Evolutionary conservation across 2,797 vertebrate genomes (phyloP).

Genomic region (Poliocrania exsul): DNA sequence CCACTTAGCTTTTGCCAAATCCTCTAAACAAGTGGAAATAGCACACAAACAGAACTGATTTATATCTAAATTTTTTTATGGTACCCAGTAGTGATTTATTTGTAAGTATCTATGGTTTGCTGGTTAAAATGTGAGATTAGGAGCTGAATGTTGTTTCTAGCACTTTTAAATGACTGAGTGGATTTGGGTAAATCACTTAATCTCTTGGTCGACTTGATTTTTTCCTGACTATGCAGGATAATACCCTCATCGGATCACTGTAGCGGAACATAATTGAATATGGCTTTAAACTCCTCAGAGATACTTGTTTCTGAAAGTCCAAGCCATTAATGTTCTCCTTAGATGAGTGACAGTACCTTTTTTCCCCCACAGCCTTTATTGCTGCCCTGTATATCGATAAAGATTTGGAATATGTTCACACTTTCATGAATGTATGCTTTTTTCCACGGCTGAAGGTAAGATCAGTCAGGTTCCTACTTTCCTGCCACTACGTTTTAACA

Average conservation of each 20-base stretch:
- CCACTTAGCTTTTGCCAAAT: slow-evolving; percentile 32
- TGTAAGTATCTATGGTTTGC: neutral
- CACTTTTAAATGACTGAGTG: slow-evolving; percentile 16
- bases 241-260: neutral
- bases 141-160: neutral
- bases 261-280: neutral
- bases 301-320: slow-evolving; percentile 1
- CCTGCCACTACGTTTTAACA: neutral
- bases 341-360: slow-evolving; percentile 20
- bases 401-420: slow-evolving; percentile 95
- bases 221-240: neutral
- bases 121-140: slow-evolving; percentile 43
- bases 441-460: slow-evolving; percentile 97
- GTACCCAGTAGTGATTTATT: slow-evolving; percentile 22
- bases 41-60: slow-evolving; percentile 9
- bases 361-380: slow-evolving; percentile 86
- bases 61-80: neutral
- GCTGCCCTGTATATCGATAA: slow-evolving; percentile 98
- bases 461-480: neutral
- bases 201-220: slow-evolving; percentile 34
- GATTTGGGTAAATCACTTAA: slow-evolving; percentile 46
- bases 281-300: neutral
- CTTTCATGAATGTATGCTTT: slow-evolving; percentile 99
- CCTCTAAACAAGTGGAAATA: slow-evolving; percentile 39
- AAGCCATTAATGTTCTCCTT: neutral